phyloP scores from a whole-genome alignment of 1,140 invertebrate species.

The Hyposmocoma kahamanoa region DNA sequence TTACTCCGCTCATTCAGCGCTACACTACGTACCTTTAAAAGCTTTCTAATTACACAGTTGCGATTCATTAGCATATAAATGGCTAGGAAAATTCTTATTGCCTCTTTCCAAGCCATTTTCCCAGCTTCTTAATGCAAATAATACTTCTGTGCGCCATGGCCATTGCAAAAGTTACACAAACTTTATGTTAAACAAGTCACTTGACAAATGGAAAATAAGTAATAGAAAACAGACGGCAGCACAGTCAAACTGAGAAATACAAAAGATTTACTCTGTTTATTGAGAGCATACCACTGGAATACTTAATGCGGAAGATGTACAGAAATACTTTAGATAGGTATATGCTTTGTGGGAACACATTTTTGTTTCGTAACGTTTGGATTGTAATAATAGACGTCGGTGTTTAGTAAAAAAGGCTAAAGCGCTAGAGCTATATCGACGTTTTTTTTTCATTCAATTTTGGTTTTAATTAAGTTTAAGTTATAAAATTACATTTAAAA shows the following conservation, averaged over 20 bases:
- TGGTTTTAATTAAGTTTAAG: too few relatives aligned
- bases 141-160: constrained; percentile 34
- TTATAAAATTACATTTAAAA: too few relatives aligned
- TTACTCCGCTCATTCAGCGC: constrained; percentile 7
- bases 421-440: too few relatives aligned
- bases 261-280: too few relatives aligned
- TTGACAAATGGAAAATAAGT: constrained; percentile 31
- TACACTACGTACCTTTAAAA: constrained; percentile 17
- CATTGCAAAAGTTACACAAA: constrained; percentile 44
- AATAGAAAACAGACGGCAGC: constrained; percentile 6
- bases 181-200: constrained; percentile 54
- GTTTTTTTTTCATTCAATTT: too few relatives aligned
- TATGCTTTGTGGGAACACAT: too few relatives aligned
- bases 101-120: constrained; percentile 48
- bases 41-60: constrained; percentile 46
- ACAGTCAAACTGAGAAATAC: not conserved
- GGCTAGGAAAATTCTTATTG: constrained; percentile 44
- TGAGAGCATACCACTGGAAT: too few relatives aligned
- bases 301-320: too few relatives aligned
- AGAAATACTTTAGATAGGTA: too few relatives aligned
- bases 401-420: too few relatives aligned
- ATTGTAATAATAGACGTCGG: too few relatives aligned
- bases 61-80: constrained; percentile 66
- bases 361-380: too few relatives aligned
- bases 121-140: constrained; percentile 50